phyloP scores from a whole-genome alignment of 2,113 vertebrate species.

The Bubalus kerabau region DNA sequence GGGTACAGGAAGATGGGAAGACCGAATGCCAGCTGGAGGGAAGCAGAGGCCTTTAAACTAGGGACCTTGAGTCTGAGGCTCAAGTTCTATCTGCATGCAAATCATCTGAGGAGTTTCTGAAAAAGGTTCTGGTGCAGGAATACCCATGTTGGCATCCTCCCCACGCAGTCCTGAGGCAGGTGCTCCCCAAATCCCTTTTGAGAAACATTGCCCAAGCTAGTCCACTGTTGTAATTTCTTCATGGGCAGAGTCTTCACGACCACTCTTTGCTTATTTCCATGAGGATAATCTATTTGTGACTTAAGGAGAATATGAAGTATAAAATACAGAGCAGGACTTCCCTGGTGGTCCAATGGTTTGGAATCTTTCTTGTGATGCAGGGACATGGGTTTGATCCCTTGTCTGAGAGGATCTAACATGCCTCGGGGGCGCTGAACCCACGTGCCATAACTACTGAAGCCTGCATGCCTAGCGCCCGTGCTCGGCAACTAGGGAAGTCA shows the following conservation, averaged over 20 bases:
- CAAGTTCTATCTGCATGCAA: rapidly evolving
- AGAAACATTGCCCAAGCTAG: background rate
- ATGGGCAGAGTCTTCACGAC: no score
- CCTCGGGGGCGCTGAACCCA: background rate
- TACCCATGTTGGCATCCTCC: background rate
- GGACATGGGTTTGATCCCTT: background rate
- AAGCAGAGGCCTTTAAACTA: background rate
- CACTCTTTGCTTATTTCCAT: background rate
- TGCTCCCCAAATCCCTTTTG: background rate
- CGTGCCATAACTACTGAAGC: background rate
- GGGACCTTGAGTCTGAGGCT: no score
- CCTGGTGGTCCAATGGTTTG: background rate
- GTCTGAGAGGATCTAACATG: background rate
- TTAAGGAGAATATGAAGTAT: background rate
- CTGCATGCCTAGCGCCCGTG: rapidly evolving
- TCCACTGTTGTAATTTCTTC: background rate
- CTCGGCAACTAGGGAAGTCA: background rate
- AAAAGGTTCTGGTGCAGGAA: background rate
- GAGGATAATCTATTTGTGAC: background rate
- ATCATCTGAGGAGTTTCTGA: background rate
- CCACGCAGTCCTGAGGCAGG: rapidly evolving
- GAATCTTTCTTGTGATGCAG: background rate
- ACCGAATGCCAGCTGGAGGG: rapidly evolving
- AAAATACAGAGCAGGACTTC: background rate
- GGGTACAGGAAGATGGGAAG: background rate